Evolutionary conservation across 2,888 invertebrate species (phyloP), one percentile per base, ranked within the genome.

Genomic region (Temnothorax ravouxi): DNA sequence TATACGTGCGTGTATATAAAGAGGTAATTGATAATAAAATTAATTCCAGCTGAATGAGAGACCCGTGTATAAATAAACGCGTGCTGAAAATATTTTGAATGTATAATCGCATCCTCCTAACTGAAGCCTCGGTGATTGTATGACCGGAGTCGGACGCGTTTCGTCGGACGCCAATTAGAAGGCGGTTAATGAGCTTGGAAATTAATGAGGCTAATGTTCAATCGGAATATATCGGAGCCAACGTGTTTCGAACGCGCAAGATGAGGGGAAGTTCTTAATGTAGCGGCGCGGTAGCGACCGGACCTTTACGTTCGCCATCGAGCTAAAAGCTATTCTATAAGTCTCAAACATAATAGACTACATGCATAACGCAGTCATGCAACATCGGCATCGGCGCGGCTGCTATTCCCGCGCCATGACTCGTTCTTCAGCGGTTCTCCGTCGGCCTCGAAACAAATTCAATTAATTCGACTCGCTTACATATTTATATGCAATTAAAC

Each of bases 281-380:
- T 61, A 47, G 56, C 59, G 21, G 81, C 83, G 81, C 83, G 85
- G 86, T 86, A 90, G 89, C 85, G 91, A 88, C 85, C 84, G 89
- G 66, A 86, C 88, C 91, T 91, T 89, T 89, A 88, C 71, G 88
- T 89, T 88, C 88, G 86, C 86, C 84, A 75, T n/a, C 82, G 85
- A 89, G 85, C 84, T 86, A 87, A 91, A 89, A 89, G 91, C 91
- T 90, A 91, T 91, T 90, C 88, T 90, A 91, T 89, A 90, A 91
- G 91, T 91, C 92, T 89, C 86, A 88, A 91, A 89, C 91, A 92
- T 91, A 91, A 91, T 91, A 91, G 91, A 91, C 88, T 85, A 84
- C 89, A 87, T 87, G 87, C 87, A 89, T 89, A 89, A 89, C 89
- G 89, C 85, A 88, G 88, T 90, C 90, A 86, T 91, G 88, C 87